Evolutionary conservation across 2,888 invertebrate genomes (phyloP).

Genomic region (Calameuta idolon): DNA sequence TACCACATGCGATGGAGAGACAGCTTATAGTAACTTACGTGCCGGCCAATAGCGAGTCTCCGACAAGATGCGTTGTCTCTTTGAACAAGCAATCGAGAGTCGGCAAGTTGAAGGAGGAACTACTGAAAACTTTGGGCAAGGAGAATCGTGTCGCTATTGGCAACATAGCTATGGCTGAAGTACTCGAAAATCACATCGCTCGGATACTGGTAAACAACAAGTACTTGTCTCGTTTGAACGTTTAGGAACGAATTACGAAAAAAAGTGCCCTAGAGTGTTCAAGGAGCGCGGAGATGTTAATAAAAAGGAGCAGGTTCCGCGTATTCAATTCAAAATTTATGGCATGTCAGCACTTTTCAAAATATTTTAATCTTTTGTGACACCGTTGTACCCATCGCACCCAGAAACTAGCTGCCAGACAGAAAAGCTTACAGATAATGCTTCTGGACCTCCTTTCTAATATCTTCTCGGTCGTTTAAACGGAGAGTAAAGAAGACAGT

Average conservation of each 20-base stretch:
- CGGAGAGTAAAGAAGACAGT: conserved; percentile 62
- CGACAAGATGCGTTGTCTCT: conserved; percentile 69
- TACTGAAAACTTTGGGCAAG: conserved; percentile 65
- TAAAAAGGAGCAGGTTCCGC: too few relatives aligned
- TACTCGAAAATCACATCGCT: conserved; percentile 72
- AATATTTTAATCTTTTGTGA: too few relatives aligned
- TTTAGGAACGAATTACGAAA: neutral
- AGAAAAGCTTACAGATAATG: too few relatives aligned
- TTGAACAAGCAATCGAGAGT: conserved; percentile 72
- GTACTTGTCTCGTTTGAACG: neutral
- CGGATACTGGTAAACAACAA: conserved; percentile 69
- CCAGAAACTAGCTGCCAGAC: too few relatives aligned
- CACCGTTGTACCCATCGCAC: too few relatives aligned
- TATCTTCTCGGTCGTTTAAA: neutral
- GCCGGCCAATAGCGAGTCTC: conserved; percentile 64
- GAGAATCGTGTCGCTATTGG: conserved; percentile 56
- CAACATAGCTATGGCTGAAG: conserved; percentile 71
- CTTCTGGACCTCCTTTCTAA: too few relatives aligned
- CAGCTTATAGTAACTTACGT: conserved; percentile 72
- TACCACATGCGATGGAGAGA: conserved; percentile 74
- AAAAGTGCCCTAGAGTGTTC: neutral
- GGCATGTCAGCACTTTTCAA: neutral
- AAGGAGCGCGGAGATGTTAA: too few relatives aligned
- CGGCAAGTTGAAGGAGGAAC: conserved; percentile 69
- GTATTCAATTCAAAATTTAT: neutral